A percentile compares a stretch with the other conserved stretches of the same genome.
These are phyloP conservation scores for Clunio marinus DNA, from an alignment of 2,888 invertebrate species.

Conservation along the genomic window DNA sequence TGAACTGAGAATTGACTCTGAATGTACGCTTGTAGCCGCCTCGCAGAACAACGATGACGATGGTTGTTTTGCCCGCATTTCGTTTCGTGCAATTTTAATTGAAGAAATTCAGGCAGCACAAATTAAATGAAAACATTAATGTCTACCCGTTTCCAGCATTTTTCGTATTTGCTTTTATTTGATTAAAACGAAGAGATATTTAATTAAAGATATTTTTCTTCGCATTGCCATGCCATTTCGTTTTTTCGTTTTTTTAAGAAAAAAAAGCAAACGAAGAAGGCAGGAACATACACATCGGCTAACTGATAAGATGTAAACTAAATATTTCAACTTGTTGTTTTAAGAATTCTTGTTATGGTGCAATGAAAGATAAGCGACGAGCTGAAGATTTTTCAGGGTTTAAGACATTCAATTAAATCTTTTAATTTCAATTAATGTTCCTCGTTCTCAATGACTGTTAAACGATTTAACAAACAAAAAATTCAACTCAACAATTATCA, in stretches of 20 bases:
- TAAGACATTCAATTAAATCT: too few relatives aligned
- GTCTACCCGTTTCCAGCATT: conserved; percentile 17
- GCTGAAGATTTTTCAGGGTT: neutral
- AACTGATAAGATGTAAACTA: conserved; percentile 35
- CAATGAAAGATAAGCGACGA: neutral
- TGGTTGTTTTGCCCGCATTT: neutral
- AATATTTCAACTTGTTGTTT: neutral
- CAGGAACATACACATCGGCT: conserved; percentile 14
- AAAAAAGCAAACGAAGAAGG: neutral
- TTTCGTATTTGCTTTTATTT: conserved; percentile 1
- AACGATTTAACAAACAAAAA: too few relatives aligned
- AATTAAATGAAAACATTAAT: conserved; percentile 38
- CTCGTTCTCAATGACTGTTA: too few relatives aligned
- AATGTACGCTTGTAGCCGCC: neutral
- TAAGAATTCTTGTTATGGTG: neutral
- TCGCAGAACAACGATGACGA: neutral
- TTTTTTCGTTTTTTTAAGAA: neutral
- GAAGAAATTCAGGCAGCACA: conserved; percentile 35
- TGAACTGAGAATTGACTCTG: neutral
- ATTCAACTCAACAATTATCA: conserved; percentile 3
- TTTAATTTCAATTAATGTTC: neutral
- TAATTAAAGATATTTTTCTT: conserved; percentile 32
- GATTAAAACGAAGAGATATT: conserved; percentile 31
- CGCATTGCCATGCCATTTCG: neutral
- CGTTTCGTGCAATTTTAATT: conserved; percentile 38